Base-by-base conservation (phyloP, 2,888 invertebrate species). In the Drosophila paracracens region DNA sequence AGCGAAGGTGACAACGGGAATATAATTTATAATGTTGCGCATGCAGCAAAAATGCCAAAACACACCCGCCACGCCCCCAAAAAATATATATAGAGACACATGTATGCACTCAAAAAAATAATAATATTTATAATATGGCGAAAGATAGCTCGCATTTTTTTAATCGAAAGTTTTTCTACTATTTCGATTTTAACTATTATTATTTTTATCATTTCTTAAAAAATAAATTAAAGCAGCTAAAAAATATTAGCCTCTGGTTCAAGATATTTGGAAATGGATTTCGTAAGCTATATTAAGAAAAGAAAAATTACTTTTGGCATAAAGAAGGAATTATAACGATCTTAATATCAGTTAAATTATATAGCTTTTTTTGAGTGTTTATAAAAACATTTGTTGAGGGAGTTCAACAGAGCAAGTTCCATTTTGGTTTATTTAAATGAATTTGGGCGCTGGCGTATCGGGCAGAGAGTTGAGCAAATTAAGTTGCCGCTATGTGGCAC, bases 1-100 rank as follows among this genome's bases (percentile, higher is more conserved):
- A 83, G 70, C 73, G 84, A 87, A 88, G 88, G 76, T 87, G 88
- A 88, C 88, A 89, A 85, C 85, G 85, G 89, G 89, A 89, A 89
- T 88, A 77, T 88, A 64, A 89, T 76, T 82, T 75, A 88, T 84
- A 88, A 76, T 81, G 72, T 84, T 84, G 85, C 85, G 74, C 85
- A 89, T 84, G 71, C 76, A 33, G 70, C 74, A 85, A 85, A 89
- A 82, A 85, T 85, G 89, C 74, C 88, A 89, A 79, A 84, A 81
- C 77, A 81, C 76, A 81, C 64, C 68, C 60, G 77, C 38, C 82
- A 84, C 84, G 89, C 84, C 84, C 79, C 79, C 82, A 66, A 77
- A 38, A 38, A 51, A n/a, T 31, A 48, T n/a, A 48, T 35, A 50
- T 61, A 72, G 54, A 65, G 72, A 57, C 59, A 62, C 59, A 62